Percentiles rank a stretch among this genome's conserved stretches.
These are phyloP conservation scores for Gallinago paraguaiae DNA, from an alignment of 2,113 vertebrate genomes.

Conservation along the genomic window DNA sequence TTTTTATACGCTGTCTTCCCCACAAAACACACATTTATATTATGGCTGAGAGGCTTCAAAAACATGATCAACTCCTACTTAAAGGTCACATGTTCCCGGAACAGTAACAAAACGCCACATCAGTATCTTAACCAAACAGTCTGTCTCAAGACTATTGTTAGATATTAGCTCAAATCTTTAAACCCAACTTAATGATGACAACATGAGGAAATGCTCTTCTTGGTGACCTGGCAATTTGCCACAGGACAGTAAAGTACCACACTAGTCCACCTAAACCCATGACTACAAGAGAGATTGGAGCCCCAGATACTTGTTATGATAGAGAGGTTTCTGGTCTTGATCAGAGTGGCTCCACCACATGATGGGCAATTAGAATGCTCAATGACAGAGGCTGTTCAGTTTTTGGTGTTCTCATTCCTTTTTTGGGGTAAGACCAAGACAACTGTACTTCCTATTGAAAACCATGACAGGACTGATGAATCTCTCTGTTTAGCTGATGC, in stretches of 20 bases:
- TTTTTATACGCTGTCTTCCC: background rate
- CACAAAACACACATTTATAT: background rate
- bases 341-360: background rate
- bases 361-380: background rate
- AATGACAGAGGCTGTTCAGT: rapidly evolving
- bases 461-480: background rate
- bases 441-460: background rate
- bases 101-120: background rate
- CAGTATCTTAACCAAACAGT: background rate
- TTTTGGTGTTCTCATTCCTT: background rate
- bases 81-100: background rate
- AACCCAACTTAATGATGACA: background rate
- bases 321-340: background rate
- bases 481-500: background rate
- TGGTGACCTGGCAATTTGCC: background rate
- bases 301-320: rapidly evolving
- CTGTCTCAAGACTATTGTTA: background rate
- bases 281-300: background rate
- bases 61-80: constrained; percentile 26
- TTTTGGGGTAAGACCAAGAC: background rate
- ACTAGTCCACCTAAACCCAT: background rate
- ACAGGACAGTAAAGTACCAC: background rate
- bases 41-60: constrained; percentile 3
- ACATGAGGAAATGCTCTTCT: background rate
- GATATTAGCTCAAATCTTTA: background rate